A percentile compares a stretch with the other conserved stretches of the same genome.
Evolutionary conservation across 1,140 invertebrate genomes (phyloP).

Genomic region (Aporrectodea caliginosa): DNA sequence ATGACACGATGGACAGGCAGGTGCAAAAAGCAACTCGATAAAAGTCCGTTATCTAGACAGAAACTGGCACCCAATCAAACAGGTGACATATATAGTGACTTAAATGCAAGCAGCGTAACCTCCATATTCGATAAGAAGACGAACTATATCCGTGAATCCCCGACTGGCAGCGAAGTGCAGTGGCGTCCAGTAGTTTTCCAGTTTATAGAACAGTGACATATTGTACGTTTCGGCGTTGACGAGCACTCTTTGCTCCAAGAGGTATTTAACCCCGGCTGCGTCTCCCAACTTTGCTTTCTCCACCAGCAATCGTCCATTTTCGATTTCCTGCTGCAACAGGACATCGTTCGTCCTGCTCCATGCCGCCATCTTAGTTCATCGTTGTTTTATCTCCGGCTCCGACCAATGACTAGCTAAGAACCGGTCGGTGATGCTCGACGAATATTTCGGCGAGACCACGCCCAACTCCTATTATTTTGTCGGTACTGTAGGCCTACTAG

Average conservation of each 20-base stretch:
- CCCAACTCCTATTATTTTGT: too few species aligned
- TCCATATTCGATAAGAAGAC: conserved; percentile 40
- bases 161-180: conserved; percentile 41
- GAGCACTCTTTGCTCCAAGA: conserved; percentile 42
- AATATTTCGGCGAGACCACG: too few species aligned
- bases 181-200: conserved; percentile 51
- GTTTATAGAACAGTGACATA: conserved; percentile 48
- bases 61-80: too few species aligned
- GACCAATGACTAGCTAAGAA: background rate
- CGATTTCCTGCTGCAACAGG: conserved; percentile 1
- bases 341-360: background rate
- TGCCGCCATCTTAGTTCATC: background rate
- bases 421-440: too few species aligned
- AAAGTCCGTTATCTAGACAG: too few species aligned
- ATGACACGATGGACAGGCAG: too few species aligned
- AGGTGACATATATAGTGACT: too few species aligned
- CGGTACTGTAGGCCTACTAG: too few species aligned
- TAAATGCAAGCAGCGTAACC: too few species aligned
- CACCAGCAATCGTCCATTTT: background rate
- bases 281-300: conserved; percentile 34
- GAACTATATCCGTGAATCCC: conserved; percentile 35
- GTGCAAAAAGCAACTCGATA: too few species aligned
- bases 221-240: conserved; percentile 49
- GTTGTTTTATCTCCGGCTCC: background rate
- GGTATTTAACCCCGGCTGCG: conserved; percentile 32